A percentile compares a stretch with the other conserved stretches of the same genome.
These are phyloP conservation scores for Coccyzus lansbergi DNA, from an alignment of 2,797 vertebrate species.

Conservation along the genomic window DNA sequence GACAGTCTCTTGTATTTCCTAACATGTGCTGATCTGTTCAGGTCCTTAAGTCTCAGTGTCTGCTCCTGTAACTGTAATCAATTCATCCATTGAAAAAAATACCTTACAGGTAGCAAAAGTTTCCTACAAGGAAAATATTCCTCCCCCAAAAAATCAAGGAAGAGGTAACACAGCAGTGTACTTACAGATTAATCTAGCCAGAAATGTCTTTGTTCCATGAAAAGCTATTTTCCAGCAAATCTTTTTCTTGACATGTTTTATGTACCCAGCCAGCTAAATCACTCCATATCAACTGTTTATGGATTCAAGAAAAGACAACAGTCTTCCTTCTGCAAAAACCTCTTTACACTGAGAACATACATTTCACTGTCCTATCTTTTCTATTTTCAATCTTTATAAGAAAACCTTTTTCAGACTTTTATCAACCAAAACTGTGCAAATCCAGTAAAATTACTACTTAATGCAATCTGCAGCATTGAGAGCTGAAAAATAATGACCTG, in stretches of 20 bases:
- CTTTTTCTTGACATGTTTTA: not conserved
- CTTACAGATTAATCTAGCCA: not conserved
- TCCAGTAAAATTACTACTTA: not conserved
- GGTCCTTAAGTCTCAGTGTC: not conserved
- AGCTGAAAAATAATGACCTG: not conserved
- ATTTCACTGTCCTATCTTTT: not conserved
- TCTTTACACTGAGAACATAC: not conserved
- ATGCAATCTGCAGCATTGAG: not conserved
- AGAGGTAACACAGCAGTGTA: not conserved
- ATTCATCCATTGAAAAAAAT: not conserved
- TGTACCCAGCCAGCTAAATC: not conserved
- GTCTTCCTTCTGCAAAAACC: not conserved
- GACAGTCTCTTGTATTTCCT: not conserved
- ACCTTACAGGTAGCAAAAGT: not conserved
- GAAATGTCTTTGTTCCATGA: not conserved
- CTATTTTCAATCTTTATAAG: not conserved
- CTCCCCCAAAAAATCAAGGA: not conserved
- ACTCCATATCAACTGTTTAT: not conserved
- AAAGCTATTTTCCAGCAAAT: constrained; percentile 9
- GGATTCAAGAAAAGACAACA: not conserved
- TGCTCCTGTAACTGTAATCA: not conserved
- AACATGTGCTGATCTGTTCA: not conserved
- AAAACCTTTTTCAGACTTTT: not conserved
- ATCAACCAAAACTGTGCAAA: not conserved
- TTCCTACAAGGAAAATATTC: not conserved